Evolutionary conservation across 2,888 invertebrate genomes (phyloP), one percentile per base, ranked within the genome.

Genomic region (Hypomecis atomaria): DNA sequence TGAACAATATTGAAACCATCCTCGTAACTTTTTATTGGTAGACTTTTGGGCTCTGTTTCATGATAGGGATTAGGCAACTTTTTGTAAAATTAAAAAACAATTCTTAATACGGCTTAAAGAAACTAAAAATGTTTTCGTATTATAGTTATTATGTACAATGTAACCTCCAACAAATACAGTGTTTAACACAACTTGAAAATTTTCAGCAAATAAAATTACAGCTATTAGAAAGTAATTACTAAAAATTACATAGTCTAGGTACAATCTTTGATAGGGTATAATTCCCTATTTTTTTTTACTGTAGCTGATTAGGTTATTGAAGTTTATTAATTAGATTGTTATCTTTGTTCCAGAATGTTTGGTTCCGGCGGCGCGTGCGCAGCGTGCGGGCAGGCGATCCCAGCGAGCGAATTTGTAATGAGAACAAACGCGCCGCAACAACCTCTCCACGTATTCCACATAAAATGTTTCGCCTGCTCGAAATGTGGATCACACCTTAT

Each of bases 381-480:
- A 85, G 97, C 96, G 85, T 98, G 98, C 93, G 97, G 97, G 77
- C 97, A 97, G 93, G 95, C 95, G 85, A 98, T 98, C 91, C 98
- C 98, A 60, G 97, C 98, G 81, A 96, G 95, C 92, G 98, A 98
- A 92, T 95, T 98, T 90, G 98, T 98, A 82, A 98, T 98, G 96
- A 94, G 97, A 89, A 96, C 96, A 79, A 96, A 95, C 74, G 91
- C 89, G 57, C 92, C 92, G 23, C 93, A 94, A 87, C 92, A 95
- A 81, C 91, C 91, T 38, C 93, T 94, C 73, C 95, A 95, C 90
- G 97, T 98, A 82, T 98, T 97, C 95, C 98, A 98, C 94, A 95
- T 98, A 93, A 98, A 98, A 94, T 98, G 98, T 94, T 98, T 98
- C 94, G 95, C 96, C 78, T 98, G 98, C 94, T 97, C 97, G 92